phyloP scores from a whole-genome alignment of 2,113 vertebrate genomes.

The Ellobius talpinus region DNA sequence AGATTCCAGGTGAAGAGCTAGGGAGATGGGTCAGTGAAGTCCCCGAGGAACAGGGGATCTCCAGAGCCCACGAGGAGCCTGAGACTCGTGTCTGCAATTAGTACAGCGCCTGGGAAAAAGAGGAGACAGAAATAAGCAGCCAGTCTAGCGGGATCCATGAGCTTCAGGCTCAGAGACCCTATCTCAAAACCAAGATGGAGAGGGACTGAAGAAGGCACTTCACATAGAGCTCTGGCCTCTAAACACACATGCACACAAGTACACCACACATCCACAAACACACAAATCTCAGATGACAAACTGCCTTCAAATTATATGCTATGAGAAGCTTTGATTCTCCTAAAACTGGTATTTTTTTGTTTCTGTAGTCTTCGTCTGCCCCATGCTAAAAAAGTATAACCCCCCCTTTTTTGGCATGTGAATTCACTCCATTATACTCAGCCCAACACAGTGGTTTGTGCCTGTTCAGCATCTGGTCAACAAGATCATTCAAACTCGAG shows the following conservation, averaged over 20 bases:
- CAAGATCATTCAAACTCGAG: not conserved
- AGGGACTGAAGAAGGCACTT: not conserved
- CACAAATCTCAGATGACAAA: not conserved
- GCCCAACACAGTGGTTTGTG: not conserved
- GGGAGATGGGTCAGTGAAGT: not conserved
- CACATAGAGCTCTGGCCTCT: not conserved
- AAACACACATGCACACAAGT: not conserved
- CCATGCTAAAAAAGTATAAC: constrained; percentile 3
- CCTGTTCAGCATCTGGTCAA: not conserved
- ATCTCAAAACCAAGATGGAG: not conserved
- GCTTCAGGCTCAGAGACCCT: not conserved
- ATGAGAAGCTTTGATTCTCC: constrained; percentile 4
- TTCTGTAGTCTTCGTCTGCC: not conserved
- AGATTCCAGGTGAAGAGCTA: not conserved
- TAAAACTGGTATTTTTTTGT: not conserved
- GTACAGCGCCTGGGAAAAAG: not conserved
- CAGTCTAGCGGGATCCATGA: not conserved
- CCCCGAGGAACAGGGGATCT: not conserved
- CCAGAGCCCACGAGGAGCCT: not conserved
- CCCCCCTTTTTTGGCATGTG: not conserved
- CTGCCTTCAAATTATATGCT: constrained; percentile 3
- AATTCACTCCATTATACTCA: not conserved
- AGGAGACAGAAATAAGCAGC: not conserved
- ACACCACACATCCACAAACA: not conserved
- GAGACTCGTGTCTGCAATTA: not conserved